Evolutionary conservation across 2,797 vertebrate genomes (phyloP).

Genomic region (Glyptemys insculpta): DNA sequence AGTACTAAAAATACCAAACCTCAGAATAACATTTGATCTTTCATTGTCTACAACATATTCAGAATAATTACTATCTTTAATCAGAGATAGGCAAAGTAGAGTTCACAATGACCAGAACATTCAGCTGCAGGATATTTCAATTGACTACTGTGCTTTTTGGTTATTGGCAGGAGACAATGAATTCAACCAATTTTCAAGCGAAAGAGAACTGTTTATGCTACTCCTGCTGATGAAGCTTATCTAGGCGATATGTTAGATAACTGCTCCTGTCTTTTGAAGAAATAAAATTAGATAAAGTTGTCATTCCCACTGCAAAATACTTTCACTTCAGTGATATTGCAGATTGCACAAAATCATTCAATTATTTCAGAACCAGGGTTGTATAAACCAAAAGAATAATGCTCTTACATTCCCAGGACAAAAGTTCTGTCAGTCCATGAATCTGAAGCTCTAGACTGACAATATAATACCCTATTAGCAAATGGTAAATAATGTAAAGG

Average conservation of each 20-base stretch:
- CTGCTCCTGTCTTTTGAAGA: background rate
- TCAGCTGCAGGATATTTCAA: background rate
- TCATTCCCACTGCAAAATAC: background rate
- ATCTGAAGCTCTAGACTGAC: background rate
- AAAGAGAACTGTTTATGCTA: background rate
- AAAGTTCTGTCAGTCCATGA: background rate
- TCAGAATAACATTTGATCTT: background rate
- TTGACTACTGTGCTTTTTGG: background rate
- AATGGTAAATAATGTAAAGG: background rate
- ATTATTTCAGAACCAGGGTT: background rate
- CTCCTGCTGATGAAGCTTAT: background rate
- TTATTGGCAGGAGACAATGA: background rate
- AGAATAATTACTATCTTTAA: background rate
- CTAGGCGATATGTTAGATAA: background rate
- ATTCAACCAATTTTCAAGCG: background rate
- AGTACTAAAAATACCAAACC: background rate
- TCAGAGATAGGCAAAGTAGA: background rate
- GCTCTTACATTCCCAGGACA: background rate
- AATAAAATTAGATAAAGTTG: background rate
- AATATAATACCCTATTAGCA: background rate
- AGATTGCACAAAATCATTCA: background rate
- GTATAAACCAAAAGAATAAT: background rate
- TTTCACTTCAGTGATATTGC: background rate
- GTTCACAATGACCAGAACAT: background rate
- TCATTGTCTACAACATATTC: background rate